Percentiles rank a stretch among this genome's conserved stretches.
These are phyloP conservation scores for Chionodraco myersi DNA, from an alignment of 2,113 vertebrate genomes.

Conservation along the genomic window DNA sequence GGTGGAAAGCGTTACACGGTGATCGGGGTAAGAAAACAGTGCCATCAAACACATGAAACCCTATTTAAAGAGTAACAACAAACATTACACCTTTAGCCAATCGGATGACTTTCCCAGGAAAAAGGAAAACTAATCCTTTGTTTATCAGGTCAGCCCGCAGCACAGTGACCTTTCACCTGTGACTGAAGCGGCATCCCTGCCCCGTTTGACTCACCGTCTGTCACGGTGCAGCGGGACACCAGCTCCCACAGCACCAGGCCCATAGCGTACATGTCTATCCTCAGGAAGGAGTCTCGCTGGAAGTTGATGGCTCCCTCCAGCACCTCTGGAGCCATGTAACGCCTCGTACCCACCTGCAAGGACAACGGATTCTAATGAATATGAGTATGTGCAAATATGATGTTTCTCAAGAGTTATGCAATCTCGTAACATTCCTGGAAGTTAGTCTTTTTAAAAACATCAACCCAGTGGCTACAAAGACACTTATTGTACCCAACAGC, in stretches of 20 bases:
- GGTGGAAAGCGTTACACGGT: constrained; percentile 13
- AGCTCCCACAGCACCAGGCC: constrained; percentile 97
- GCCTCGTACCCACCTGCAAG: constrained; percentile 92
- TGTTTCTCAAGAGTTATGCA: background rate
- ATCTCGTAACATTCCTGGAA: background rate
- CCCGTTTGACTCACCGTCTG: constrained; percentile 87
- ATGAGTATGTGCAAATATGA: background rate
- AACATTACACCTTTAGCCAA: constrained; percentile 17
- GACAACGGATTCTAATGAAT: background rate
- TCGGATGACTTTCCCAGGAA: constrained; percentile 15
- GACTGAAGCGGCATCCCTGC: constrained; percentile 30
- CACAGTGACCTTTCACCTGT: constrained; percentile 55
- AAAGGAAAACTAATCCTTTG: constrained; percentile 34
- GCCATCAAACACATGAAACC: background rate
- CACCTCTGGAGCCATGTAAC: constrained; percentile 99
- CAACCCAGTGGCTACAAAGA: background rate
- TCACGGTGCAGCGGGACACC: constrained; percentile 92
- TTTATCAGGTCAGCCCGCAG: constrained; percentile 47
- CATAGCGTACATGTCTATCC: constrained; percentile 99
- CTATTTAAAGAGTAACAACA: constrained; percentile 5
- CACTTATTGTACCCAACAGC: background rate
- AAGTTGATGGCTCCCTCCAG: constrained; percentile 99
- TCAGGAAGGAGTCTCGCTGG: constrained; percentile 96
- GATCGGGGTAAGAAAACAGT: background rate
- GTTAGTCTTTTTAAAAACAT: background rate